These are phyloP conservation scores for Campylomormyrus numenius DNA, from an alignment of 2,113 vertebrate species.

Conservation along the genomic window DNA sequence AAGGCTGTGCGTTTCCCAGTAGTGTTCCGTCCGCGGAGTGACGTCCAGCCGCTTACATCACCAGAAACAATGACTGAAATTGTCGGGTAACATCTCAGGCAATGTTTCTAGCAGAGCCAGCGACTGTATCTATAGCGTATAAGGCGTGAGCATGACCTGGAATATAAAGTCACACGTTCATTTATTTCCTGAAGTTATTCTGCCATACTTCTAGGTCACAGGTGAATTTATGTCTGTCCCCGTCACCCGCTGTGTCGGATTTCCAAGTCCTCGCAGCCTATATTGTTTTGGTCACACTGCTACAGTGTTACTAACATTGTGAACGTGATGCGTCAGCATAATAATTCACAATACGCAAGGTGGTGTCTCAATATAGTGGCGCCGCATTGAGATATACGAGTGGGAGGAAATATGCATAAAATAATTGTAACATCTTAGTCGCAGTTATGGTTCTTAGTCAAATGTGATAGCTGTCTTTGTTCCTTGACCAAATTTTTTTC, in stretches of 20 bases:
- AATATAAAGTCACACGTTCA: background rate
- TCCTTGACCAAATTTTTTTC: background rate
- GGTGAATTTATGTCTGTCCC: too few species aligned
- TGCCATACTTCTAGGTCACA: background rate
- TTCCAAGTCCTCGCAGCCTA: background rate
- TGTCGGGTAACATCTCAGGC: constrained; percentile 22
- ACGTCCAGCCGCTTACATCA: constrained; percentile 5
- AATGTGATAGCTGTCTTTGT: background rate
- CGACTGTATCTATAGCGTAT: background rate
- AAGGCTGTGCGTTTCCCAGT: background rate
- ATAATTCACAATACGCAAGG: background rate
- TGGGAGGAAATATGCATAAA: background rate
- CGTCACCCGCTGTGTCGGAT: background rate
- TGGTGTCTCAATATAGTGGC: background rate
- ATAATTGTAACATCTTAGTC: background rate
- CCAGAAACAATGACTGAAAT: constrained; percentile 35
- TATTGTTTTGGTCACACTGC: background rate
- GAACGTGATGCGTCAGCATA: background rate
- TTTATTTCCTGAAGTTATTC: background rate
- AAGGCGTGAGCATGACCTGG: background rate
- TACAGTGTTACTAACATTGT: background rate
- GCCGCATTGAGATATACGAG: background rate
- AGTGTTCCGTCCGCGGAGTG: background rate
- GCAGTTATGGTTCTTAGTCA: background rate
- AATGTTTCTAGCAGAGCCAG: constrained; percentile 20